Conservation (phyloP, 2,113 vertebrate species). For the Rhagologus leucostigma region DNA sequence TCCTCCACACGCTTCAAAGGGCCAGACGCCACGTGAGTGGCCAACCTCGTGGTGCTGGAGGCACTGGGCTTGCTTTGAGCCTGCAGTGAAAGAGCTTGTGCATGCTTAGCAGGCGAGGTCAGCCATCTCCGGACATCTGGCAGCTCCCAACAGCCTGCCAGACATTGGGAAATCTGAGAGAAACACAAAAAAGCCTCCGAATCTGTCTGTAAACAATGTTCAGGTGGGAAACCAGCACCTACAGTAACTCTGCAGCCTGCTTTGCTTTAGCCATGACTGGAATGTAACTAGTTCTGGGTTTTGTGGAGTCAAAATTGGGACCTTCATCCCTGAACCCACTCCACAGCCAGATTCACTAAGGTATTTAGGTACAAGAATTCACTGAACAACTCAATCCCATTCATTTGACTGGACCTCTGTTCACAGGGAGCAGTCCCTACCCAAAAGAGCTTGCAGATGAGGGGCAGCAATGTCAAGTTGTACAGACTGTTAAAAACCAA, state of each 20-base stretch:
- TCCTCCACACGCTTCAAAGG: neutral
- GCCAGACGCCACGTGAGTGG: neutral
- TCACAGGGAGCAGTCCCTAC: neutral
- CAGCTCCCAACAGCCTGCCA: constrained; percentile 28
- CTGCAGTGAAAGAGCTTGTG: neutral
- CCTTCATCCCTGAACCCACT: neutral
- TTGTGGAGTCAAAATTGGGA: neutral
- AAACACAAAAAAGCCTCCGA: neutral
- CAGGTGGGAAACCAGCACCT: neutral
- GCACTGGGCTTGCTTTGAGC: neutral
- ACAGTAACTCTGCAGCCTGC: neutral
- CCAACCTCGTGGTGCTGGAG: neutral
- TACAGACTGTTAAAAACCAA: neutral
- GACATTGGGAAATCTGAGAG: constrained; percentile 9
- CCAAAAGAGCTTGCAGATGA: neutral
- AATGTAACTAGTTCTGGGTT: neutral
- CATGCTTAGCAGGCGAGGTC: constrained; percentile 10
- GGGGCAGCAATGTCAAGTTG: neutral
- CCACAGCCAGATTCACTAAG: neutral
- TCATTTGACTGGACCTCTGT: neutral
- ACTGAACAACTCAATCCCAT: neutral
- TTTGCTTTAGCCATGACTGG: neutral
- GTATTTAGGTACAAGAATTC: neutral
- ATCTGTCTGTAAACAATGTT: neutral
- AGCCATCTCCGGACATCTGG: neutral